Evolutionary conservation across 2,113 vertebrate genomes (phyloP), one percentile per base, ranked within the genome.

Genomic region (Heteronetta atricapilla): DNA sequence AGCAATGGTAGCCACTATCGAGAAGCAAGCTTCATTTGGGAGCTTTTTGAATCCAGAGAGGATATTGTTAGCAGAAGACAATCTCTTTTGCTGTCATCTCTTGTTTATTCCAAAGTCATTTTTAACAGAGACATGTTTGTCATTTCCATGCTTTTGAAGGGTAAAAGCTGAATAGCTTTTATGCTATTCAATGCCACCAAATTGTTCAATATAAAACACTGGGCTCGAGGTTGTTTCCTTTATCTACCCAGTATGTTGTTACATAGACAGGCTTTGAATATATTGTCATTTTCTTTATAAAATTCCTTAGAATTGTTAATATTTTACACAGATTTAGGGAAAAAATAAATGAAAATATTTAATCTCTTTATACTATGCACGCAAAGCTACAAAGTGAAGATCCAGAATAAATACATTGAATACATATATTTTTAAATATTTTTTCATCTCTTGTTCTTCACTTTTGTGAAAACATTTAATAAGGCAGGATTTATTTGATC

Each of bases 11-110:
- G 23, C 21, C 21, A 4, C 17, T 63, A 34, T 33, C 0, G 2
- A 73, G 38, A 50, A 58, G 8, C 0, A 2, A 48, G 17, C 6
- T 79, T 68, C 26, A 12, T 63, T 36, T 23, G 6, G 0, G 1
- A 29, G 25, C 33, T 23, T 6, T 66, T n/a, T 81, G 34, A 84
- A 55, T 67, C 13, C 10, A 3, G 8, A 0, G 2, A 70, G 7
- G 19, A 42, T 33, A 50, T 6, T 53, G 38, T 13, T 74, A 52
- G 55, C 22, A 87, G 38, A 68, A 64, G 17, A 56, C 19, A 17
- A 4, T 2, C 36, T 50, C 34, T 72, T 86, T 55, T 67, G 25
- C 19, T 77, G 17, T 48, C 38, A 56, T 60, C 20, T 44, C 34
- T 86, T 92, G 6, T 48, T 64, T 48, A 62, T 33, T 73, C 17